A percentile compares a stretch with the other conserved stretches of the same genome.
phyloP scores from a whole-genome alignment of 2,797 vertebrate genomes.

The Eulemur albifrons region DNA sequence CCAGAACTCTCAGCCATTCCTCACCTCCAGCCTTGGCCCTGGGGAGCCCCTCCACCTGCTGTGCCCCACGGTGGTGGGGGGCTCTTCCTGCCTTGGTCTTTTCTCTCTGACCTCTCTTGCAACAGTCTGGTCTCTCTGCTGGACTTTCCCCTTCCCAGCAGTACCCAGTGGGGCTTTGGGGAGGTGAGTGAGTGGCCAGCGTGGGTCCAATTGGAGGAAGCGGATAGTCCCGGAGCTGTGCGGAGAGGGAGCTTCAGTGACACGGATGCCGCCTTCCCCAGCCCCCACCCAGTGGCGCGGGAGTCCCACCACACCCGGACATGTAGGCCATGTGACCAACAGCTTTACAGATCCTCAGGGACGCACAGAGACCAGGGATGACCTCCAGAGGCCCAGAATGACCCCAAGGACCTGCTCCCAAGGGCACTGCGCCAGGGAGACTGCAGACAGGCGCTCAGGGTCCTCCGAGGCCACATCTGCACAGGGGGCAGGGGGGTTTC shows the following conservation, averaged over 20 bases:
- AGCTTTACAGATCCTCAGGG: not conserved
- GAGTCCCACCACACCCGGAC: too few relatives aligned
- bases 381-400: not conserved
- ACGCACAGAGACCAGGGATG: not conserved
- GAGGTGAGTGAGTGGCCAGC: not conserved
- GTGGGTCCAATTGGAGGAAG: not conserved
- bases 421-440: not conserved
- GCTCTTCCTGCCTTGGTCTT: not conserved
- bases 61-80: not conserved
- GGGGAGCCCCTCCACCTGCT: not conserved
- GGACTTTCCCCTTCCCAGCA: too few relatives aligned
- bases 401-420: not conserved
- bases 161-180: not conserved
- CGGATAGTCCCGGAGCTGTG: not conserved
- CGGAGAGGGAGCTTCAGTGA: not conserved
- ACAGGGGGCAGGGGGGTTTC: not conserved
- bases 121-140: not conserved
- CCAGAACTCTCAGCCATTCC: too few relatives aligned
- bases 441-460: not conserved
- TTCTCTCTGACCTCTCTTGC: not conserved
- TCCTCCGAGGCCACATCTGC: not conserved
- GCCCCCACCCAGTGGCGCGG: not conserved
- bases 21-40: not conserved
- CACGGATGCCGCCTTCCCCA: too few relatives aligned
- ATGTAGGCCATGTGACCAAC: not conserved